These are phyloP conservation scores for Meleagris gallopavo DNA, from an alignment of 2,113 vertebrate species.

Conservation along the genomic window DNA sequence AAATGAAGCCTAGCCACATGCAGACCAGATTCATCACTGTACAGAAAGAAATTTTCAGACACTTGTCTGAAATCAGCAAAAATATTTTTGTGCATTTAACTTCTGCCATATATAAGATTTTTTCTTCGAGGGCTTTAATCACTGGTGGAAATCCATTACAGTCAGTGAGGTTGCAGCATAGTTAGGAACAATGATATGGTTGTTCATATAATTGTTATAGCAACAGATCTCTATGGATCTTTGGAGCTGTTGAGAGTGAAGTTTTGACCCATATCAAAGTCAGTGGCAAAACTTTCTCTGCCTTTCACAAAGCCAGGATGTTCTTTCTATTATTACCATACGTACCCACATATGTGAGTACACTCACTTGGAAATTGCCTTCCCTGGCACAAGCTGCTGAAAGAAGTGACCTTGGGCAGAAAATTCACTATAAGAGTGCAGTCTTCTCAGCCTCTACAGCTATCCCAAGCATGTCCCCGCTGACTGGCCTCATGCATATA, in stretches of 20 bases:
- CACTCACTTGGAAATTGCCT: constrained; percentile 8
- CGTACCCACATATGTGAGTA: background rate
- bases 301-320: background rate
- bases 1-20: background rate
- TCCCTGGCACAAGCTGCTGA: background rate
- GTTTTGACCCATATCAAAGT: background rate
- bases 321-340: background rate
- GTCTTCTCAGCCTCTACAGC: background rate
- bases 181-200: constrained; percentile 13
- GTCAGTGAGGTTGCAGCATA: background rate
- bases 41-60: constrained; percentile 9
- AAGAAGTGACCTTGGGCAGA: background rate
- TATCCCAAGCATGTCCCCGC: rapidly evolving
- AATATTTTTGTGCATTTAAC: constrained; percentile 7
- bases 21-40: background rate
- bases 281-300: background rate
- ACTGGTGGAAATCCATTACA: background rate
- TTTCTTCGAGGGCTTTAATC: background rate
- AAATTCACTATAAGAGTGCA: background rate
- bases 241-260: background rate
- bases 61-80: background rate
- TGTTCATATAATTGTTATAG: background rate
- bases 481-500: rapidly evolving
- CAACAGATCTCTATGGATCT: constrained; percentile 14
- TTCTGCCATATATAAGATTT: background rate